These are phyloP conservation scores for Heliocidaris erythrogramma DNA, from an alignment of 35 echinoderm and acorn worm species.

Conservation along the genomic window DNA sequence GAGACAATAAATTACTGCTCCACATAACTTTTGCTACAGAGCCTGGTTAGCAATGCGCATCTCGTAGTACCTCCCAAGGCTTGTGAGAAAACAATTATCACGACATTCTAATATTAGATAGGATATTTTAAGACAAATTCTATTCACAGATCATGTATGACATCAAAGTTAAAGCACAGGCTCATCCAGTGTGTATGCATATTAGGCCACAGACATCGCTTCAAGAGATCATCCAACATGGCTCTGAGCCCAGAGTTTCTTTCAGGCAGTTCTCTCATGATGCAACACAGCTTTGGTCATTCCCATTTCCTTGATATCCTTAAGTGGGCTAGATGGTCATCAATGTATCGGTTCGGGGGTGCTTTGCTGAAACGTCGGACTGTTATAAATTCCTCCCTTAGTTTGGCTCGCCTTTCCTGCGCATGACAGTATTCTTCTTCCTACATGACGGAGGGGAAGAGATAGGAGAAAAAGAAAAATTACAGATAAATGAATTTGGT, in stretches of 20 bases:
- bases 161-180: too few relatives aligned
- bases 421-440: slow-evolving; percentile 56
- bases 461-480: neutral
- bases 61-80: too few relatives aligned
- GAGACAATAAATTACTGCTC: too few relatives aligned
- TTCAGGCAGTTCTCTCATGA: neutral
- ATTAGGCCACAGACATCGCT: neutral
- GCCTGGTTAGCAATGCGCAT: too few relatives aligned
- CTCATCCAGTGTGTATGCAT: neutral
- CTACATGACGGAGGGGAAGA: neutral
- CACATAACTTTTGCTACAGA: too few relatives aligned
- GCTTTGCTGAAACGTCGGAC: slow-evolving; percentile 34
- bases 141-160: too few relatives aligned
- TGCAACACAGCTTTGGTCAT: neutral
- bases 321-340: slow-evolving; percentile 56
- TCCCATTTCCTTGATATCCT: slow-evolving; percentile 56
- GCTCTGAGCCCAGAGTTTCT: neutral
- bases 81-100: too few relatives aligned
- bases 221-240: neutral
- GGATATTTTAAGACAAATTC: too few relatives aligned
- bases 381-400: neutral
- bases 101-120: too few relatives aligned
- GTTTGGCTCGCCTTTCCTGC: slow-evolving; percentile 1
- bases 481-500: neutral
- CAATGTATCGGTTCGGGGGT: slow-evolving; percentile 52